A percentile compares a stretch with the other conserved stretches of the same genome.
These are phyloP conservation scores for Sminthopsis crassicaudata DNA, from an alignment of 2,113 vertebrate species.

Conservation along the genomic window DNA sequence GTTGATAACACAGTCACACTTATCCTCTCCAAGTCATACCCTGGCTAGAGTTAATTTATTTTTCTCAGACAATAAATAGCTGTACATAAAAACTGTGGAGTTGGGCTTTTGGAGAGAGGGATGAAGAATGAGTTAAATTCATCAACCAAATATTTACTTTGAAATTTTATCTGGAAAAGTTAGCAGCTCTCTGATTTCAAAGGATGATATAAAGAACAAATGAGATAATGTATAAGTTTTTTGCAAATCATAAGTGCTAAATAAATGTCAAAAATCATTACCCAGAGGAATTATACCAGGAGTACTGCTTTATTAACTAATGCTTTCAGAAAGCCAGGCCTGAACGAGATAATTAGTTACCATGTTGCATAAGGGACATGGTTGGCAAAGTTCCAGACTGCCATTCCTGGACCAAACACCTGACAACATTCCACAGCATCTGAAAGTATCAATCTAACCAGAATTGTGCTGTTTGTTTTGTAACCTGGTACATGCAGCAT, in stretches of 20 bases:
- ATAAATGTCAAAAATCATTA: neutral
- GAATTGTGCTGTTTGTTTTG: neutral
- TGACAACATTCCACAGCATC: neutral
- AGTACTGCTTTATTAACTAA: neutral
- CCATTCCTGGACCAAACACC: slow-evolving; percentile 27
- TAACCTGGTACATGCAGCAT: neutral
- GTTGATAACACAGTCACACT: neutral
- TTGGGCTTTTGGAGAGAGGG: neutral
- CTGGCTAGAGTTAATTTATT: neutral
- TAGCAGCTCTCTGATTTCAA: slow-evolving; percentile 61
- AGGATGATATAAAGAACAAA: slow-evolving; percentile 27
- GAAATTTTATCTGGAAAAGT: slow-evolving; percentile 47
- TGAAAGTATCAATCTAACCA: neutral
- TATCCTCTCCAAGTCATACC: neutral
- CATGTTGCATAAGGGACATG: neutral
- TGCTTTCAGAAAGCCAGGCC: neutral
- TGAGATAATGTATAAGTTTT: slow-evolving; percentile 49
- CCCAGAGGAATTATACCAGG: neutral
- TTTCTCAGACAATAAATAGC: neutral
- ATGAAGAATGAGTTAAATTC: neutral
- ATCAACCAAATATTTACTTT: neutral
- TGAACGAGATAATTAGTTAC: neutral
- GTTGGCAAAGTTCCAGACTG: neutral
- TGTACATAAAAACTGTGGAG: neutral
- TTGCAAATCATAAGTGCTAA: neutral